Evolutionary conservation across 2,888 invertebrate species (phyloP).

Genomic region (Eupithecia exiguata): DNA sequence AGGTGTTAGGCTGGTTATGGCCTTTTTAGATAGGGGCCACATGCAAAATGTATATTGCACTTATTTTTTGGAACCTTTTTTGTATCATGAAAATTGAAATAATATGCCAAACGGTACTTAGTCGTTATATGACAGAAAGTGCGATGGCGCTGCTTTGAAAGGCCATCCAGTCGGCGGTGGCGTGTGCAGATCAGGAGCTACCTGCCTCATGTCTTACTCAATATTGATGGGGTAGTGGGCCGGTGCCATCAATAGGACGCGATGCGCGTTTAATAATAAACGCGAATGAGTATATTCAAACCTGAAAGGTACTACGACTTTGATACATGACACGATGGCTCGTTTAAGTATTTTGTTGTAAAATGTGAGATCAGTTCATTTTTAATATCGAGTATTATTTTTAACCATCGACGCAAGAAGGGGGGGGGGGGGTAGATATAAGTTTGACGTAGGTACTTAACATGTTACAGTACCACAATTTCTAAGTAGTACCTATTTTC

Average conservation of each 20-base stretch:
- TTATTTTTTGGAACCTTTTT: too few species aligned
- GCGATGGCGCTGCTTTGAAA: background rate
- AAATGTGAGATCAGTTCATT: background rate
- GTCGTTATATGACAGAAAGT: background rate
- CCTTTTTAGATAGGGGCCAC: too few species aligned
- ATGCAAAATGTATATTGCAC: too few species aligned
- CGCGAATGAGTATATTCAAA: background rate
- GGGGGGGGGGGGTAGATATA: too few species aligned
- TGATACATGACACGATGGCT: background rate
- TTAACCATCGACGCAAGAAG: background rate
- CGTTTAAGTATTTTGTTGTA: too few species aligned
- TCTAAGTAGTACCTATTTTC: too few species aligned
- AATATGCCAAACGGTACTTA: too few species aligned
- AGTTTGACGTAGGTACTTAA: too few species aligned
- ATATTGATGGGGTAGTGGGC: slow-evolving; percentile 17
- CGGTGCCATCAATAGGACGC: background rate
- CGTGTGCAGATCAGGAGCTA: slow-evolving; percentile 8
- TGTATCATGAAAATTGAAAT: too few species aligned
- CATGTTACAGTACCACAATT: too few species aligned
- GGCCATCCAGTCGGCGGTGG: slow-evolving; percentile 4
- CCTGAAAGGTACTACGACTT: background rate
- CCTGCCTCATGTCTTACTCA: slow-evolving; percentile 20
- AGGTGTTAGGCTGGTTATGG: background rate
- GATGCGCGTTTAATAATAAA: background rate
- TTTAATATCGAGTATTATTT: background rate